These are phyloP conservation scores for Protosalanx chinensis DNA, from an alignment of 2,797 vertebrate genomes.

Conservation along the genomic window DNA sequence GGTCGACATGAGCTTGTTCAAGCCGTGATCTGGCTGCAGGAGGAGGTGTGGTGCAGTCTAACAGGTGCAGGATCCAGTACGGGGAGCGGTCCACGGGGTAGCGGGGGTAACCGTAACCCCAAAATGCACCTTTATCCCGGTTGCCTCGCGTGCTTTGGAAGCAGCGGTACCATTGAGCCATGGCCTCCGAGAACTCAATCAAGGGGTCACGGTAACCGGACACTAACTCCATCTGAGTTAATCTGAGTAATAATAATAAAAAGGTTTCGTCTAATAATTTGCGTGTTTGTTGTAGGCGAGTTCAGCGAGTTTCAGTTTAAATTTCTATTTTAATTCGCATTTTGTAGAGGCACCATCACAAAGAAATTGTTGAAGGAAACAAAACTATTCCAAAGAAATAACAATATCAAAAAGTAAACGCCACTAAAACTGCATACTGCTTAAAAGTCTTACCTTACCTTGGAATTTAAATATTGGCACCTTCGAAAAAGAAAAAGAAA, in stretches of 20 bases:
- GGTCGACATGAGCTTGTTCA: background rate
- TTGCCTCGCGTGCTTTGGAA: slow-evolving; percentile 12
- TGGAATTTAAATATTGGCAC: background rate
- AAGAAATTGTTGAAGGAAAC: background rate
- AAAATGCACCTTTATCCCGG: background rate
- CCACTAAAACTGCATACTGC: background rate
- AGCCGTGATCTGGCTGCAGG: background rate
- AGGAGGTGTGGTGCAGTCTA: background rate
- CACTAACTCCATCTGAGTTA: slow-evolving; percentile 29
- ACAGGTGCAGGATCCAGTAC: slow-evolving; percentile 12
- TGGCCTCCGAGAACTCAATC: slow-evolving; percentile 60
- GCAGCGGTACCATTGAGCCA: slow-evolving; percentile 61
- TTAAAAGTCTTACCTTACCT: background rate
- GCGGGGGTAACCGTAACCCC: background rate
- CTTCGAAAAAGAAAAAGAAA: no score
- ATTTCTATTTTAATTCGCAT: no score
- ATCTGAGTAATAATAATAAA: background rate
- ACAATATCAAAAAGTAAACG: background rate
- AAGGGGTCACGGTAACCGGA: slow-evolving; percentile 57
- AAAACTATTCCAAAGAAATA: background rate
- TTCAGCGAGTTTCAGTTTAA: no score
- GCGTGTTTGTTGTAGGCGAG: no score
- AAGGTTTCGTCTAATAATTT: background rate
- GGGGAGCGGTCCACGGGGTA: slow-evolving; percentile 11
- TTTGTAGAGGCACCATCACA: background rate